Conservation (phyloP, 2,797 vertebrate species). For the Melanotaenia parkinsoni region DNA sequence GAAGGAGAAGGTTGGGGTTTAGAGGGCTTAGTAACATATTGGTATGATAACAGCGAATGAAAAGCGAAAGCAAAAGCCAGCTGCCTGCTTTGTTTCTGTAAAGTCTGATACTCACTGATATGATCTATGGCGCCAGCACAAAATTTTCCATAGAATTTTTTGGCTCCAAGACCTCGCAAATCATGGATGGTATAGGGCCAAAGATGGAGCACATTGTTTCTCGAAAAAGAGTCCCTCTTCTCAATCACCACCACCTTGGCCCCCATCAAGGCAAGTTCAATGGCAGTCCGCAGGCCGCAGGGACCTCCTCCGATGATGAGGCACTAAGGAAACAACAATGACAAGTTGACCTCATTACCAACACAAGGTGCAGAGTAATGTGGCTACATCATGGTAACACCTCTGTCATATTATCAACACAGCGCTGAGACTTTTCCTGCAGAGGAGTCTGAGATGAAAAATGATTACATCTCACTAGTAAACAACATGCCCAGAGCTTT, state of each 20-base stretch:
- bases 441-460: conserved; percentile 11
- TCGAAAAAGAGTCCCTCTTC: conserved; percentile 96
- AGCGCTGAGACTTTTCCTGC: conserved; percentile 10
- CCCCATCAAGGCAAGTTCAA: conserved; percentile 94
- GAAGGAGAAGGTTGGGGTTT: background rate
- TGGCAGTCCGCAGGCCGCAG: conserved; percentile 94
- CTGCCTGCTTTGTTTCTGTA: background rate
- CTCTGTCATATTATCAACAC: conserved; percentile 28
- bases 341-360: conserved; percentile 35
- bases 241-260: conserved; percentile 96
- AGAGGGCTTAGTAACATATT: background rate
- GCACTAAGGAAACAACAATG: conserved; percentile 82
- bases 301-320: conserved; percentile 96
- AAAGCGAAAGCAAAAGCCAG: background rate
- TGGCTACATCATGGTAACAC: background rate
- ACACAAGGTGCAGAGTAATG: conserved; percentile 6
- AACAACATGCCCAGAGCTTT: conserved; percentile 25
- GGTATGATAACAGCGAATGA: background rate
- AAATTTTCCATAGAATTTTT: conserved; percentile 98
- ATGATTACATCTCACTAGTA: conserved; percentile 24
- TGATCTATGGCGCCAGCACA: conserved; percentile 97
- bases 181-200: conserved; percentile 99
- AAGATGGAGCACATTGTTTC: conserved; percentile 96
- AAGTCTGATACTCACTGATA: conserved; percentile 90
- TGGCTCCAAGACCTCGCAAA: conserved; percentile 93